Evolutionary conservation across 2,888 invertebrate genomes (phyloP).

Genomic region (Matsumyia berberina): DNA sequence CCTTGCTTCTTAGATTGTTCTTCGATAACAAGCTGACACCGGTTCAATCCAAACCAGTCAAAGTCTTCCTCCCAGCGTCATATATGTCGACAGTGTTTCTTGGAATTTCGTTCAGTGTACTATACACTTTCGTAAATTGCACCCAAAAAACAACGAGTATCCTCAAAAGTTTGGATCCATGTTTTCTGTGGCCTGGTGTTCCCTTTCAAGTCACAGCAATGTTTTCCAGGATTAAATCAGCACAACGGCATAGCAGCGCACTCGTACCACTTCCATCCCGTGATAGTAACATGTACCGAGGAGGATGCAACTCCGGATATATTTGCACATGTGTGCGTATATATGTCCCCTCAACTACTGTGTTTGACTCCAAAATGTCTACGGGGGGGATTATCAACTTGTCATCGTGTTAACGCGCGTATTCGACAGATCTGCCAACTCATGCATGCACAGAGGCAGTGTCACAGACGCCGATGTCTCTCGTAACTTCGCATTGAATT

Average conservation of each 20-base stretch:
- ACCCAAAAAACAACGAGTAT: conserved; percentile 1
- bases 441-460: conserved; percentile 41
- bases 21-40: background rate
- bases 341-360: conserved; percentile 24
- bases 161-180: conserved; percentile 35
- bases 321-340: background rate
- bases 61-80: too few species aligned
- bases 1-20: too few species aligned
- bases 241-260: conserved; percentile 9
- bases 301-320: conserved; percentile 17
- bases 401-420: conserved; percentile 56
- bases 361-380: conserved; percentile 50
- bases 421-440: conserved; percentile 60
- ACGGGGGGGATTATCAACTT: conserved; percentile 46
- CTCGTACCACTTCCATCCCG: background rate
- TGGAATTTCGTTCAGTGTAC: conserved; percentile 42
- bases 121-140: background rate
- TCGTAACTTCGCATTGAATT: background rate
- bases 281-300: conserved; percentile 40
- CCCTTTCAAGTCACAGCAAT: conserved; percentile 40
- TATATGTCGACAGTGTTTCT: too few species aligned
- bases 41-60: too few species aligned
- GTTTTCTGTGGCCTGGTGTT: conserved; percentile 30
- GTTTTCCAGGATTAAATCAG: conserved; percentile 59
- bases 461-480: background rate